These are phyloP conservation scores for Lutjanus argentimaculatus DNA, from an alignment of 2,797 vertebrate genomes.

Conservation along the genomic window DNA sequence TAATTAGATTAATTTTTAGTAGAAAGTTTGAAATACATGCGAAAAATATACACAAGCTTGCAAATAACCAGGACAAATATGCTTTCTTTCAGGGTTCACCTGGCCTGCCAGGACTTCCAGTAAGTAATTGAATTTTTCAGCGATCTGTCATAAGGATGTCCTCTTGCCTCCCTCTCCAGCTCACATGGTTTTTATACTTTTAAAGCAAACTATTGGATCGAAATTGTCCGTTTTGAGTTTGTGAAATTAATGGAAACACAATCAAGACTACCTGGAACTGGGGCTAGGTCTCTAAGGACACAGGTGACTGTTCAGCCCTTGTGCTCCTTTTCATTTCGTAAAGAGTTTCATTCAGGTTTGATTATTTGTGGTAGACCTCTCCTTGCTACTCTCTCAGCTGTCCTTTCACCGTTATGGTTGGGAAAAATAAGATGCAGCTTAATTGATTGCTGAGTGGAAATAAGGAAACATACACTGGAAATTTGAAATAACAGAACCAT, in stretches of 20 bases:
- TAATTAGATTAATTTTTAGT: background rate
- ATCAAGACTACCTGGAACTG: background rate
- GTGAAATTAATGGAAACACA: background rate
- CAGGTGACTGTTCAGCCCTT: background rate
- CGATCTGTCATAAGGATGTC: background rate
- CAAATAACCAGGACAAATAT: slow-evolving; percentile 23
- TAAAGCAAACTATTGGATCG: background rate
- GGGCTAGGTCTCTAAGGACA: background rate
- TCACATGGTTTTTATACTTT: background rate
- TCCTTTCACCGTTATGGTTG: background rate
- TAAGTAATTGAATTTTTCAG: slow-evolving; percentile 68
- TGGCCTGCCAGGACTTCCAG: slow-evolving; percentile 86
- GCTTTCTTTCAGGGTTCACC: slow-evolving; percentile 86
- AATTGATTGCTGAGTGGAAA: slow-evolving; percentile 18
- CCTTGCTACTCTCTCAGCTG: slow-evolving; percentile 1
- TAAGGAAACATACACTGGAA: background rate
- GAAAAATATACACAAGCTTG: background rate
- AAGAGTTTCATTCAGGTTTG: slow-evolving; percentile 6
- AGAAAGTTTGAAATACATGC: background rate
- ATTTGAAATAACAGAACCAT: background rate
- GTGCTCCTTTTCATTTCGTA: background rate
- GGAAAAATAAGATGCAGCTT: background rate
- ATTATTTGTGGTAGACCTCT: background rate
- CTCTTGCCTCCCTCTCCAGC: background rate
- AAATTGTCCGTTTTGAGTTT: background rate